Conservation (phyloP, 2,113 vertebrate species). For the Paramisgurnus dabryanus region DNA sequence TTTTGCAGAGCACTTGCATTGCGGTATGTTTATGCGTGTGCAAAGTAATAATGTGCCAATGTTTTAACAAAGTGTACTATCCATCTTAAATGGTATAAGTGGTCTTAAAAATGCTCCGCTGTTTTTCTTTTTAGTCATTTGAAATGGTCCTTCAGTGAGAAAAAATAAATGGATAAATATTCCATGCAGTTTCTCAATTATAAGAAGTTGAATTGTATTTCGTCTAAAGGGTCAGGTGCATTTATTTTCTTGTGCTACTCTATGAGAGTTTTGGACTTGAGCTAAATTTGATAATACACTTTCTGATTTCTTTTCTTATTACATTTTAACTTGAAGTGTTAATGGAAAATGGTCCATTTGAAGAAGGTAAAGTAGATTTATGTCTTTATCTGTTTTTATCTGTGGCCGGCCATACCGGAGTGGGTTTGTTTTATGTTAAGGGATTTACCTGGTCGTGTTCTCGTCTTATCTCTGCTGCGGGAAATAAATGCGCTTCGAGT, state of each 20-base stretch:
- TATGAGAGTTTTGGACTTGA: constrained; percentile 7
- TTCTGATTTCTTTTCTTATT: constrained; percentile 23
- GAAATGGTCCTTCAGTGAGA: not conserved
- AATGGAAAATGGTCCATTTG: constrained; percentile 44
- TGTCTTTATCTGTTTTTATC: constrained; percentile 17
- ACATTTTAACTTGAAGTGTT: constrained; percentile 37
- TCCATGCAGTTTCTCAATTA: no score
- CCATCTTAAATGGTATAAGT: no score
- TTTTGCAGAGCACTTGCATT: not conserved
- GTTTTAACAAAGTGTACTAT: no score
- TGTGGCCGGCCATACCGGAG: constrained; percentile 51
- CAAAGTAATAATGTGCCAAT: no score
- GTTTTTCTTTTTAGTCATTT: constrained; percentile 5
- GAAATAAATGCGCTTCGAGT: constrained; percentile 84
- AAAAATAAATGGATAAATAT: no score
- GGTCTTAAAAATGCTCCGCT: not conserved
- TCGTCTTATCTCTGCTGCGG: constrained; percentile 85
- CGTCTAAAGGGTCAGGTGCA: not conserved
- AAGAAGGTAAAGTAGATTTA: constrained; percentile 43
- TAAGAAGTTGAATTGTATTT: not conserved
- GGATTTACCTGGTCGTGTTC: constrained; percentile 86
- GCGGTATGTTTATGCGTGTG: not conserved
- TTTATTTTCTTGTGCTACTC: not conserved
- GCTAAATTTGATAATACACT: constrained; percentile 39
- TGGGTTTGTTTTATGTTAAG: constrained; percentile 78